Evolutionary conservation across 2,113 vertebrate species (phyloP), one percentile per base, ranked within the genome.

Genomic region (Carollia perspicillata): DNA sequence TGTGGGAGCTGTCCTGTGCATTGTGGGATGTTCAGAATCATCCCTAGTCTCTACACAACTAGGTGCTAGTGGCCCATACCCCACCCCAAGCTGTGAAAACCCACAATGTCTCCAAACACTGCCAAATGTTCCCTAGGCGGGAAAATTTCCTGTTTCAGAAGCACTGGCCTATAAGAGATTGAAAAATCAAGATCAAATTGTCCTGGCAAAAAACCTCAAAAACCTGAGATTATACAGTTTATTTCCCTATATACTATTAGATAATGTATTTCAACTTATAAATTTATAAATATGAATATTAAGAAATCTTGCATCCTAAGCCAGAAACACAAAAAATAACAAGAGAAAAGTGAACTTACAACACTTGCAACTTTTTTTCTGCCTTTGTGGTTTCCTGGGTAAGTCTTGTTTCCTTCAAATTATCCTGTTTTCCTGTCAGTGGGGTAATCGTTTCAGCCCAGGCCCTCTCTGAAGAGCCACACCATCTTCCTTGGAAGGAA

Each of bases 321-420:
- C 84, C 80, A 96, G 77, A 96, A 95, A 87, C 22, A 95, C 66
- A 87, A 69, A 93, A 92, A 97, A 44, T 33, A 94, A 72, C 37
- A 44, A 71, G 71, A 94, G 30, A 94, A 80, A 80, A 33, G 47
- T 79, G 72, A 96, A 84, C 22, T 58, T 66, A 69, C 10, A 92
- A 93, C 30, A 78, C 53, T 85, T 3, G 2, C 11, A 85, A 69
- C 63, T 77, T 79, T 87, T 95, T 88, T 81, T 68, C 74, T 89
- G 81, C 51, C 85, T 84, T 85, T 79, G 68, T 33, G 71, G 84
- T 86, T 93, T 97, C 68, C 63, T 85, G 49, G 9, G 0, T 26
- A 49, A 44, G 93, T 51, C 22, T 81, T 94, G 66, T 93, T 94
- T 60, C 49, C 93, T 94, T 89, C 69, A 75, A 65, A 85, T 49